phyloP scores from a whole-genome alignment of 2,113 vertebrate species.

The Tachysurus fulvidraco region DNA sequence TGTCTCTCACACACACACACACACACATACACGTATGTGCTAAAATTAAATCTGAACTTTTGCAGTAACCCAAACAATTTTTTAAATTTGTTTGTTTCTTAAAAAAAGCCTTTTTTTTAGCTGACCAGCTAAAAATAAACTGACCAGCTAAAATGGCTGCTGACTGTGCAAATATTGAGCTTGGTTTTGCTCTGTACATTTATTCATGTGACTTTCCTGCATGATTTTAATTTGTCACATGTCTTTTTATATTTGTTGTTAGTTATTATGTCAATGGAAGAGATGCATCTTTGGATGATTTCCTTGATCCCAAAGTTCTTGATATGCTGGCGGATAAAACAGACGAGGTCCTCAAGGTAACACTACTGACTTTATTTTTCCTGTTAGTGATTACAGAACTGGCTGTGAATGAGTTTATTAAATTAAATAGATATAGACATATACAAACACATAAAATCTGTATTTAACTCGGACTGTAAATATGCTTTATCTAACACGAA shows the following conservation, averaged over 20 bases:
- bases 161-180: background rate
- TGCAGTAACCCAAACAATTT: background rate
- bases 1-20: conserved; percentile 54
- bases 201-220: background rate
- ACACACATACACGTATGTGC: background rate
- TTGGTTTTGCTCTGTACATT: background rate
- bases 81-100: background rate
- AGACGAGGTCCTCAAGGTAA: conserved; percentile 79
- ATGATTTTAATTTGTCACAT: background rate
- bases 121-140: background rate
- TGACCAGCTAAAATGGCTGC: background rate
- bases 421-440: background rate
- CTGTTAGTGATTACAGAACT: background rate
- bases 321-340: conserved; percentile 77
- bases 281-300: conserved; percentile 82
- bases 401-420: background rate
- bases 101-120: background rate
- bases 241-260: conserved; percentile 36
- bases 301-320: conserved; percentile 84
- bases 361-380: background rate
- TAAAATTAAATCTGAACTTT: background rate
- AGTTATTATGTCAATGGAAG: conserved; percentile 93
- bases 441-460: too few relatives aligned
- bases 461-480: background rate
- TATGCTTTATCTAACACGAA: background rate